Conservation (phyloP, 2,113 vertebrate species). For the Dicerorhinus sumatrensis region DNA sequence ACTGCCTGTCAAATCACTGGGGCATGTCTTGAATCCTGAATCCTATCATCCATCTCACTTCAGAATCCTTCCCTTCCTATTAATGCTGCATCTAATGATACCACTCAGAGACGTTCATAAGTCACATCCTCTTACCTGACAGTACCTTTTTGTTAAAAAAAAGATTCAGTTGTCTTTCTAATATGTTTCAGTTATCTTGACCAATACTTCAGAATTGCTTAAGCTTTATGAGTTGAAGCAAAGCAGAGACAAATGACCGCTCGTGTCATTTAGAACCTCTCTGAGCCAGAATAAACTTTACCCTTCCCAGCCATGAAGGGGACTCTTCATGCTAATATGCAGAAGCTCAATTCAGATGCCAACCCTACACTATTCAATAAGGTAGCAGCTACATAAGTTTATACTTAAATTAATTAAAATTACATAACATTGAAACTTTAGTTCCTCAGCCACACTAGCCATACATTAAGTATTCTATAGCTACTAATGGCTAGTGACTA, state of each 20-base stretch:
- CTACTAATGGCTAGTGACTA: background rate
- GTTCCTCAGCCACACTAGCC: background rate
- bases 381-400: background rate
- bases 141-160: background rate
- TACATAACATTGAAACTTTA: background rate
- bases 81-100: background rate
- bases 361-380: background rate
- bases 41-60: background rate
- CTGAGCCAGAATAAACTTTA: background rate
- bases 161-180: background rate
- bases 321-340: fast-evolving
- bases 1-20: constrained; percentile 18
- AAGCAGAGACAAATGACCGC: background rate
- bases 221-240: background rate
- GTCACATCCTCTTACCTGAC: background rate
- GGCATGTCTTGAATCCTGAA: constrained; percentile 54
- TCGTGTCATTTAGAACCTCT: background rate
- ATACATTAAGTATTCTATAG: background rate
- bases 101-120: background rate
- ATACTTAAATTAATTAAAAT: background rate
- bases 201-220: background rate
- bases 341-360: background rate
- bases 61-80: background rate
- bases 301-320: background rate
- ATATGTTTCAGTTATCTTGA: constrained; percentile 1